Percentiles rank a stretch among this genome's conserved stretches.
phyloP scores from a whole-genome alignment of 2,797 vertebrate species.

The Phylloscopus collybita region DNA sequence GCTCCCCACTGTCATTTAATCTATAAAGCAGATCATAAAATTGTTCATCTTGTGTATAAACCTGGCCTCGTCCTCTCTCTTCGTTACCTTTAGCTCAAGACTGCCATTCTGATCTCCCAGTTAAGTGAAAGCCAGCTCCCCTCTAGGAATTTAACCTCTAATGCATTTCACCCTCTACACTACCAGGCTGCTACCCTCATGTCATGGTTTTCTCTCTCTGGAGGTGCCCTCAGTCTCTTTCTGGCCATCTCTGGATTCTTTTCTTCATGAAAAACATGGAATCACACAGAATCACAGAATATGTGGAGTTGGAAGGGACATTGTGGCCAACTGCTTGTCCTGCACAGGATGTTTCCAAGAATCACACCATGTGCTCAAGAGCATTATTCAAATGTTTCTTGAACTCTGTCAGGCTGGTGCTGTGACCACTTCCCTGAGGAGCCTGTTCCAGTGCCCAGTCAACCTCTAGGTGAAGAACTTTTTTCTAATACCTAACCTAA shows the following conservation, averaged over 20 bases:
- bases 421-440: neutral
- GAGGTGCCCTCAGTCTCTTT: neutral
- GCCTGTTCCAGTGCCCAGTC: neutral
- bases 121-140: neutral
- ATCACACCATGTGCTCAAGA: neutral
- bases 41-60: neutral
- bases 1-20: neutral
- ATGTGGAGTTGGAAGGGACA: neutral
- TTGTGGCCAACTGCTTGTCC: rapidly evolving
- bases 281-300: neutral
- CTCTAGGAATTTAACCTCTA: neutral
- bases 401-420: neutral
- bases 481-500: neutral
- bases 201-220: neutral
- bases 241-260: neutral
- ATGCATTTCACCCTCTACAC: neutral
- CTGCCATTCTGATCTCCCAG: neutral
- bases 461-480: neutral
- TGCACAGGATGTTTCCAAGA: neutral
- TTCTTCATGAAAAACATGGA: neutral
- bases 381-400: neutral
- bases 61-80: neutral
- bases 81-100: neutral
- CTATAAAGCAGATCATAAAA: neutral
- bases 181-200: neutral